Percentiles rank a stretch among this genome's conserved stretches.
Conservation (phyloP, 64 coral and sea anemone genomes). For the Stylophora pistillata region DNA sequence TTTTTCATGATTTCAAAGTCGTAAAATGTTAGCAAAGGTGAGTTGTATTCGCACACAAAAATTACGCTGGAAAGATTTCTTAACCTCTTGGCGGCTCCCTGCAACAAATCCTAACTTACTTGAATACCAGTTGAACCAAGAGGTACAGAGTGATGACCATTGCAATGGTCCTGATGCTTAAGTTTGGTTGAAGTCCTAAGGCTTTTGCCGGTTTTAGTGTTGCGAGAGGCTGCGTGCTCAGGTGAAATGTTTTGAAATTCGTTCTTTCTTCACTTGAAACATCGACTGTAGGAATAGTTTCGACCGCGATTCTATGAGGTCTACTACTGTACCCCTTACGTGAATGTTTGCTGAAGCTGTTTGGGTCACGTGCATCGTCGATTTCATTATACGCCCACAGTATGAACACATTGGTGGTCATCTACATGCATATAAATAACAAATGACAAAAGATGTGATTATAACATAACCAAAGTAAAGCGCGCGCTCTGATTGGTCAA, state of each 20-base stretch:
- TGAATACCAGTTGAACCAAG: neutral
- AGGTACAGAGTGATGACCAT: neutral
- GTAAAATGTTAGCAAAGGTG: too few relatives aligned
- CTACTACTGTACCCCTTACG: neutral
- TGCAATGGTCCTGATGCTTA: neutral
- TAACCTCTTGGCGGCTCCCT: too few relatives aligned
- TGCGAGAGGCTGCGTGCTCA: too few relatives aligned
- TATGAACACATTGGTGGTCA: neutral
- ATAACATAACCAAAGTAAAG: too few relatives aligned
- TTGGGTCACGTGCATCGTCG: constrained; percentile 17
- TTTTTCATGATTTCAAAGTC: too few relatives aligned
- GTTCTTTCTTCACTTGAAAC: too few relatives aligned
- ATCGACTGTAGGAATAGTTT: neutral
- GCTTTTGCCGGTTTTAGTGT: neutral
- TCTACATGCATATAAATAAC: neutral
- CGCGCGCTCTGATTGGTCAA: too few relatives aligned
- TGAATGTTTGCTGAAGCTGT: constrained; percentile 18
- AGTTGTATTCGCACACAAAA: too few relatives aligned
- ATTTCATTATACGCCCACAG: constrained; percentile 20
- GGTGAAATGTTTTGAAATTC: neutral
- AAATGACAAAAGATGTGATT: neutral
- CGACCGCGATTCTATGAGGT: neutral
- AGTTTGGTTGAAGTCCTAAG: neutral
- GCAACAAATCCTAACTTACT: too few relatives aligned
- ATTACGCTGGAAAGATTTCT: too few relatives aligned